Conservation (phyloP, 2,888 invertebrate genomes). For the Mesorhabditis belari region DNA sequence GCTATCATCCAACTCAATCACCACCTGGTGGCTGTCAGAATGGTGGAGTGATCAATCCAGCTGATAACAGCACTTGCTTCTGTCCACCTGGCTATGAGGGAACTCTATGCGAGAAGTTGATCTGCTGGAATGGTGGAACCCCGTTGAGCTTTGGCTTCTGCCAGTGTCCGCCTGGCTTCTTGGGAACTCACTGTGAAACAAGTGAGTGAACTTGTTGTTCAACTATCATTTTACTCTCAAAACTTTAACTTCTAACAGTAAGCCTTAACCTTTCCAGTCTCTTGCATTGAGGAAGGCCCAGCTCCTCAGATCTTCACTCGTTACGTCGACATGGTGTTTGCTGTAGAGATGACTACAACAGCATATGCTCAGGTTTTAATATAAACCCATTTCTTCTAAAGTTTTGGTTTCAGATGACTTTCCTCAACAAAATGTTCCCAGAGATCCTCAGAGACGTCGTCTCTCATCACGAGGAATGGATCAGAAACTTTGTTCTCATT, state of each 20-base stretch:
- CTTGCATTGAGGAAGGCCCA: slow-evolving; percentile 24
- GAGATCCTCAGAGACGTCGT: slow-evolving; percentile 26
- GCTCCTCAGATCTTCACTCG: slow-evolving; percentile 18
- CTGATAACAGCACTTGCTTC: slow-evolving; percentile 30
- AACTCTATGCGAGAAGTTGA: slow-evolving; percentile 22
- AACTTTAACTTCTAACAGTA: background rate
- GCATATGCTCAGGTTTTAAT: slow-evolving; percentile 11
- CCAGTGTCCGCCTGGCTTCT: slow-evolving; percentile 30
- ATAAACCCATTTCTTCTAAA: background rate
- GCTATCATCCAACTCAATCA: slow-evolving; percentile 19
- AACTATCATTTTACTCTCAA: background rate
- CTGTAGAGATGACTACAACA: slow-evolving; percentile 26
- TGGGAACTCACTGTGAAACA: slow-evolving; percentile 25
- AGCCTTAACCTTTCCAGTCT: slow-evolving; percentile 9
- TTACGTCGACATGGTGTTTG: slow-evolving; percentile 34
- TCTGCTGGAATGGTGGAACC: slow-evolving; percentile 40
- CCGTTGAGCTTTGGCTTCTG: slow-evolving; percentile 15
- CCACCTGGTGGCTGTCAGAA: slow-evolving; percentile 36
- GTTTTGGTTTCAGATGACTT: slow-evolving; percentile 5
- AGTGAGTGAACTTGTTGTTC: slow-evolving; percentile 5
- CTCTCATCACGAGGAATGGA: slow-evolving; percentile 24
- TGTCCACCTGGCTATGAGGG: slow-evolving; percentile 36
- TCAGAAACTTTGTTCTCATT: slow-evolving; percentile 26
- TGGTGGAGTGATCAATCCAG: slow-evolving; percentile 32
- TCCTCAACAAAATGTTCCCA: slow-evolving; percentile 16